A percentile compares a stretch with the other conserved stretches of the same genome.
phyloP scores from a whole-genome alignment of 2,888 invertebrate species.

The Acanthosoma haemorrhoidale region DNA sequence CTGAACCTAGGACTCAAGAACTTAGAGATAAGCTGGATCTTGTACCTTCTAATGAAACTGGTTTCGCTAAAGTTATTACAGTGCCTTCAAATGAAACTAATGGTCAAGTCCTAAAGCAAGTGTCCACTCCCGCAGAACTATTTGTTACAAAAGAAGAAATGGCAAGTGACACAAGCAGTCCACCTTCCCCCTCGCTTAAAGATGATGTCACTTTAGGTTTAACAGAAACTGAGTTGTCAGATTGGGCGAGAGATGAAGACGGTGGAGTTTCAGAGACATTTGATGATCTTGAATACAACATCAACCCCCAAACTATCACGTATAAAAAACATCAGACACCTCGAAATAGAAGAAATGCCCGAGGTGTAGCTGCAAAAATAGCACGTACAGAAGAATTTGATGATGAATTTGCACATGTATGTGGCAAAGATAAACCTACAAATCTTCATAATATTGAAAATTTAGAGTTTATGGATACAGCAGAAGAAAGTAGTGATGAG shows the following conservation, averaged over 20 bases:
- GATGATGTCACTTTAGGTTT: slow-evolving; percentile 62
- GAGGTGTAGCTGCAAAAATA: slow-evolving; percentile 44
- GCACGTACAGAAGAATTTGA: slow-evolving; percentile 48
- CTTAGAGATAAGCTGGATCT: slow-evolving; percentile 39
- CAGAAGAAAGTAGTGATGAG: slow-evolving; percentile 60
- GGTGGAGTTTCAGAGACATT: slow-evolving; percentile 65
- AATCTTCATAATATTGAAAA: slow-evolving; percentile 58
- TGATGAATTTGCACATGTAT: slow-evolving; percentile 46
- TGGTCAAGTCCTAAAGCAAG: slow-evolving; percentile 41
- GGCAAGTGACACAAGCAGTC: slow-evolving; percentile 50
- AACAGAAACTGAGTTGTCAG: slow-evolving; percentile 82
- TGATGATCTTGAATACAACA: slow-evolving; percentile 56
- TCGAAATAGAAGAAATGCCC: slow-evolving; percentile 43
- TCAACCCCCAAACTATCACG: slow-evolving; percentile 51
- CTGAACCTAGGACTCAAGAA: slow-evolving; percentile 34
- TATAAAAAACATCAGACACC: slow-evolving; percentile 44
- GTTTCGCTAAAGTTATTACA: slow-evolving; percentile 42
- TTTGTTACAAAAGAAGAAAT: slow-evolving; percentile 38
- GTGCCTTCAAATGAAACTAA: slow-evolving; percentile 41
- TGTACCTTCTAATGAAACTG: slow-evolving; percentile 35
- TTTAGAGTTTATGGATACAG: slow-evolving; percentile 82
- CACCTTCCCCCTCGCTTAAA: slow-evolving; percentile 51
- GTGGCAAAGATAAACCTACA: slow-evolving; percentile 44
- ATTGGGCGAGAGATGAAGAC: slow-evolving; percentile 79
- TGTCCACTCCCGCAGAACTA: slow-evolving; percentile 42